phyloP scores from a whole-genome alignment of 2,888 invertebrate genomes.

The Chrysina gloriosa region DNA sequence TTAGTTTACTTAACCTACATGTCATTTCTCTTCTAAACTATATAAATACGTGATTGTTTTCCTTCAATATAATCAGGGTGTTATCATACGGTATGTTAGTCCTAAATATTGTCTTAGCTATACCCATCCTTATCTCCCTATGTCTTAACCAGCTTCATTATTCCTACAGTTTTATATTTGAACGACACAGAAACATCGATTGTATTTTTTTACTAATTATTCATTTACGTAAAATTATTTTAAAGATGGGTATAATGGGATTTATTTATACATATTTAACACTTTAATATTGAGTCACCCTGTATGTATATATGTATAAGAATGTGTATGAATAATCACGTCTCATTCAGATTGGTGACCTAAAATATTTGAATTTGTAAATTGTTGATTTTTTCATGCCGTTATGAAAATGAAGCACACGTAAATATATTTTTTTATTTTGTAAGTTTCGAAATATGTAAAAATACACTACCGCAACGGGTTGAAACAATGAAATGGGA shows the following conservation, averaged over 20 bases:
- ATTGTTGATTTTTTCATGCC: too few relatives aligned
- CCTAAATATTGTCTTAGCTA: slow-evolving; percentile 33
- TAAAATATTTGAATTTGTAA: background rate
- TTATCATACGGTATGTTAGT: slow-evolving; percentile 7
- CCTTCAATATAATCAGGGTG: slow-evolving; percentile 32
- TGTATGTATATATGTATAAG: slow-evolving; percentile 34
- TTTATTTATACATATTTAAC: slow-evolving; percentile 46
- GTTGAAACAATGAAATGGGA: too few relatives aligned
- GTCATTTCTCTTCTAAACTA: slow-evolving; percentile 38
- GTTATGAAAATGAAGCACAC: too few relatives aligned
- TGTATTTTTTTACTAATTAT: too few relatives aligned
- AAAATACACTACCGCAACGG: too few relatives aligned
- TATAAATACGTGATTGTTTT: slow-evolving; percentile 43
- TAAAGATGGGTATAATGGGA: slow-evolving; percentile 42
- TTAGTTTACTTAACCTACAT: slow-evolving; percentile 39
- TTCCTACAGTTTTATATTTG: too few relatives aligned
- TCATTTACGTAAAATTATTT: background rate
- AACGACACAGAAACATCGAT: too few relatives aligned
- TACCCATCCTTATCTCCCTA: slow-evolving; percentile 27
- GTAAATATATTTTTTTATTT: too few relatives aligned
- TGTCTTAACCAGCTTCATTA: too few relatives aligned
- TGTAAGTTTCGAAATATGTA: too few relatives aligned
- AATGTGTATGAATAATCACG: slow-evolving; percentile 16
- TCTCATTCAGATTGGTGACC: slow-evolving; percentile 10
- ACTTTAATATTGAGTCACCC: slow-evolving; percentile 35